Percentiles rank a stretch among this genome's conserved stretches.
These are phyloP conservation scores for Sarcoramphus papa DNA, from an alignment of 2,797 vertebrate genomes.

Conservation along the genomic window DNA sequence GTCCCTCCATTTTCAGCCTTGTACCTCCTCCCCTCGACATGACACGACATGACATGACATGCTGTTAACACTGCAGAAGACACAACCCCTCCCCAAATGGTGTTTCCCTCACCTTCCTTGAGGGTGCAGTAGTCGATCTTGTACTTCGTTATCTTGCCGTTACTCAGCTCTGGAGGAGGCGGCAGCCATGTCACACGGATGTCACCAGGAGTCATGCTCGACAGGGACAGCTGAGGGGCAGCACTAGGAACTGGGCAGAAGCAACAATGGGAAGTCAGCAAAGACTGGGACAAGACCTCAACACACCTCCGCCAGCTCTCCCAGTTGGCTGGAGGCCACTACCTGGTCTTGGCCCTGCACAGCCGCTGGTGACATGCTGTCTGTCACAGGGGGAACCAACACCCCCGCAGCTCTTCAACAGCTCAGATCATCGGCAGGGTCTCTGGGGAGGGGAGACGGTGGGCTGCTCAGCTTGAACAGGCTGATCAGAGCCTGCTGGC, in stretches of 20 bases:
- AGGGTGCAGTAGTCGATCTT: constrained; percentile 87
- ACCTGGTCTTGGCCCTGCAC: neutral
- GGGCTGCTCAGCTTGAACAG: neutral
- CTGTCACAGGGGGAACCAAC: neutral
- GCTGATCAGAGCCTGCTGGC: neutral
- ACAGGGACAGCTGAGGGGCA: constrained; percentile 89
- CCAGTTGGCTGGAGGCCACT: neutral
- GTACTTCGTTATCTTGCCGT: constrained; percentile 88
- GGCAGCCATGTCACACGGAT: constrained; percentile 91
- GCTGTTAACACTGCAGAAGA: neutral
- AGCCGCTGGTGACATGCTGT: neutral
- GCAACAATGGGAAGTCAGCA: neutral
- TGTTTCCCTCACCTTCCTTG: constrained; percentile 82
- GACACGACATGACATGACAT: neutral
- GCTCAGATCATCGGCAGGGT: neutral
- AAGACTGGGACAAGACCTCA: neutral
- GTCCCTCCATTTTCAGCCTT: neutral
- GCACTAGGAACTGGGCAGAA: constrained; percentile 84
- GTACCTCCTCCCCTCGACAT: neutral
- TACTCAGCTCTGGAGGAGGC: constrained; percentile 83
- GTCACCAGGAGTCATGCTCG: constrained; percentile 87
- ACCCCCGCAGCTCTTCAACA: neutral
- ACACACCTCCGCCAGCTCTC: neutral
- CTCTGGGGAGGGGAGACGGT: neutral
- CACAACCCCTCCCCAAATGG: fast-evolving